These are phyloP conservation scores for Drosophila arawakana DNA, from an alignment of 1,140 invertebrate genomes.

Conservation along the genomic window DNA sequence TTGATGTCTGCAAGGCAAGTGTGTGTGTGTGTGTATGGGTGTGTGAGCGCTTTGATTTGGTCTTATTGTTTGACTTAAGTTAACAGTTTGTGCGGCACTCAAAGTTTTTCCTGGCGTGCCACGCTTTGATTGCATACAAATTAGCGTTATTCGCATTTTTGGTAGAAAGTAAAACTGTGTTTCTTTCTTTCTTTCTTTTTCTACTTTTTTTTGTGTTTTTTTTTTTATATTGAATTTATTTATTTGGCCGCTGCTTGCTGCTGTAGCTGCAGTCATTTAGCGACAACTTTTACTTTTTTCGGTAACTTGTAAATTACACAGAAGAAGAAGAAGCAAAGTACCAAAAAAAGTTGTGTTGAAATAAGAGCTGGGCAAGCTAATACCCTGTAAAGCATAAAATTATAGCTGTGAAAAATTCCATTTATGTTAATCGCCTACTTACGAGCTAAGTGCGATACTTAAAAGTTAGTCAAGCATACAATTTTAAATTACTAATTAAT, in stretches of 20 bases:
- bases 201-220: not conserved
- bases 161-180: constrained; percentile 82
- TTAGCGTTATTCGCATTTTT: constrained; percentile 79
- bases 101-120: constrained; percentile 53
- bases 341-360: constrained; percentile 33
- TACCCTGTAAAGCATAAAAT: not conserved
- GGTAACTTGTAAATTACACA: constrained; percentile 74
- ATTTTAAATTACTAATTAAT: no score
- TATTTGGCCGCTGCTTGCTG: constrained; percentile 54
- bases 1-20: constrained; percentile 46
- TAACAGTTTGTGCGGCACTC: constrained; percentile 28
- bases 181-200: constrained; percentile 42
- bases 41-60: constrained; percentile 18
- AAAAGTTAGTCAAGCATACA: no score
- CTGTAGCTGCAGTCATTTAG: constrained; percentile 21
- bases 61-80: constrained; percentile 25
- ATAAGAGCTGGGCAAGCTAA: constrained; percentile 9
- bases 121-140: constrained; percentile 73
- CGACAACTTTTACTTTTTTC: constrained; percentile 78
- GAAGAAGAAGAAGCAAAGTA: constrained; percentile 13
- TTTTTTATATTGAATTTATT: constrained; percentile 72
- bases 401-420: no score
- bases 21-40: no score
- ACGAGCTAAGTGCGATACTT: no score
- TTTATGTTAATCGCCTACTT: no score